These are phyloP conservation scores for Trogon melanurus DNA, from an alignment of 2,113 vertebrate species.

Conservation along the genomic window DNA sequence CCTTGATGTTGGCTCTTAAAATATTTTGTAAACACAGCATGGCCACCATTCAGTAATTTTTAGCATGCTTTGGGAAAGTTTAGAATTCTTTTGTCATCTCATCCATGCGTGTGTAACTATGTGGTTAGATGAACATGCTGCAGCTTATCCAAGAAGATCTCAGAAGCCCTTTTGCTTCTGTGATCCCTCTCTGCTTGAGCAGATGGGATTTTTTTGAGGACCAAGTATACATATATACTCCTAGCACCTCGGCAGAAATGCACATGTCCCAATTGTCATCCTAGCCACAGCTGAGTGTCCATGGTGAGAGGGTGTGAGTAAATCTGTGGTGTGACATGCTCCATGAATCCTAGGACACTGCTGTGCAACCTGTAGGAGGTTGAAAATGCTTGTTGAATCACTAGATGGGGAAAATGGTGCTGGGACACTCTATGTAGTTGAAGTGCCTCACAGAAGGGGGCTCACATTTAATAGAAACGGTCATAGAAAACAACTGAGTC, in stretches of 20 bases:
- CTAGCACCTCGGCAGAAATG: neutral
- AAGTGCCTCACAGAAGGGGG: neutral
- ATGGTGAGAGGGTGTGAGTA: neutral
- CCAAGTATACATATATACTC: neutral
- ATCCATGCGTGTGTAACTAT: neutral
- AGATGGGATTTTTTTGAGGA: neutral
- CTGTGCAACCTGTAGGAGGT: neutral
- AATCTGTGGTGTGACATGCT: neutral
- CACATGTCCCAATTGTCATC: too few species aligned
- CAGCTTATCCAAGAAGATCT: neutral
- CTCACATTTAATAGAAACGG: neutral
- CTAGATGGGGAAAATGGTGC: neutral
- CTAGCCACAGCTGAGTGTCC: neutral
- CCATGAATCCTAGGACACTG: neutral
- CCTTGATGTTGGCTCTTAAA: neutral
- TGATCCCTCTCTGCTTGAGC: neutral
- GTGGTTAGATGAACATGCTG: neutral
- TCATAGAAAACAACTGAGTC: neutral
- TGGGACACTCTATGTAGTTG: neutral
- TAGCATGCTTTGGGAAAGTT: neutral
- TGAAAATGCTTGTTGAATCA: neutral
- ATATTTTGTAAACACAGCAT: neutral
- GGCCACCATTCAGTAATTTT: neutral
- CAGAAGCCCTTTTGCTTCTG: neutral
- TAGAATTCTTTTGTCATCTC: neutral